Percentiles rank a stretch among this genome's conserved stretches.
These are phyloP conservation scores for Brachyptera risi DNA, from an alignment of 2,888 invertebrate genomes.

Conservation along the genomic window DNA sequence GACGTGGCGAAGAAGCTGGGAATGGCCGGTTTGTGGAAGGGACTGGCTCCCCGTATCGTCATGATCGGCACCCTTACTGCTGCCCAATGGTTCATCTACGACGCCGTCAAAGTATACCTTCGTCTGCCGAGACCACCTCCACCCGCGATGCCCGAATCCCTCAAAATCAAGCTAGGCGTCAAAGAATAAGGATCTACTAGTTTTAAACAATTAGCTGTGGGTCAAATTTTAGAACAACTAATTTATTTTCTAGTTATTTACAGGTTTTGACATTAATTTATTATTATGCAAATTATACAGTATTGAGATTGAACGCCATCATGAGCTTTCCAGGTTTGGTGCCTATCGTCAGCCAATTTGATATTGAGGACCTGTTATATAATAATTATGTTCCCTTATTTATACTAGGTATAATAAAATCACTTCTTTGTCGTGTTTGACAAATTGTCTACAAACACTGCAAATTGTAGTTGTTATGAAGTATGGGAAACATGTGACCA, in stretches of 20 bases:
- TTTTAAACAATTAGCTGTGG: not conserved
- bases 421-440: not conserved
- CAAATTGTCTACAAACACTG: not conserved
- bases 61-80: conserved; percentile 97
- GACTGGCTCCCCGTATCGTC: conserved; percentile 84
- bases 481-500: too few relatives aligned
- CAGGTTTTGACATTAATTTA: conserved; percentile 11
- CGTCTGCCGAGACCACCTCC: conserved; percentile 93
- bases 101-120: conserved; percentile 83
- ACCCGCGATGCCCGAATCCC: conserved; percentile 91
- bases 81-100: conserved; percentile 96
- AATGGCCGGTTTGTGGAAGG: conserved; percentile 76
- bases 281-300: conserved; percentile 16
- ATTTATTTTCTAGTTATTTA: conserved; percentile 7
- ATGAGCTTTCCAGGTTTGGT: not conserved
- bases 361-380: not conserved
- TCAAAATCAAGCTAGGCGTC: conserved; percentile 63
- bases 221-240: conserved; percentile 16
- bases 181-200: conserved; percentile 15
- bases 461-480: too few relatives aligned
- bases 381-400: not conserved
- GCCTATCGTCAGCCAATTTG: not conserved
- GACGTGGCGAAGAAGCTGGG: conserved; percentile 73
- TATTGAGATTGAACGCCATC: conserved; percentile 7
- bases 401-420: not conserved